A percentile compares a stretch with the other conserved stretches of the same genome.
phyloP scores from a whole-genome alignment of 2,888 invertebrate genomes.

The Metacarcinus magister region DNA sequence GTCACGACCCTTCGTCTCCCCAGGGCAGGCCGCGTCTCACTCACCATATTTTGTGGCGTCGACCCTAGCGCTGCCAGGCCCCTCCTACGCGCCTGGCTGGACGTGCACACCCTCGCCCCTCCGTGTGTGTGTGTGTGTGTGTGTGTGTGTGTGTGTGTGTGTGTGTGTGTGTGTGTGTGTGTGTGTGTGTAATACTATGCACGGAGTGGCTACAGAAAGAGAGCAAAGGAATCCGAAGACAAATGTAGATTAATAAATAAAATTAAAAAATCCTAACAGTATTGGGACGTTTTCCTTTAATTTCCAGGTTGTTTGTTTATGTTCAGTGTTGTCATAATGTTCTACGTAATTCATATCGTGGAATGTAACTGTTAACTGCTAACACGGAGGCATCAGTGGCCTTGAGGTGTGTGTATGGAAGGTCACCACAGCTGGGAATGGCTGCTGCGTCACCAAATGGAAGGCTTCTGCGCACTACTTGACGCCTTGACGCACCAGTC shows the following conservation, averaged over 20 bases:
- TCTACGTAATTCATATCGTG: not conserved
- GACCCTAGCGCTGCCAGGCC: not conserved
- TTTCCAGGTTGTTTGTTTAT: not conserved
- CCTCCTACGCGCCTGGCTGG: not conserved
- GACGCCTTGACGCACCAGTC: too few relatives aligned
- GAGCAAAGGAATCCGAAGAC: not conserved
- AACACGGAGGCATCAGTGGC: not conserved
- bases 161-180: not conserved
- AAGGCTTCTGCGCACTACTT: too few relatives aligned
- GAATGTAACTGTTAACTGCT: not conserved
- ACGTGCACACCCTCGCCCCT: not conserved
- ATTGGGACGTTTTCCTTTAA: not conserved
- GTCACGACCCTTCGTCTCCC: constrained; percentile 26
- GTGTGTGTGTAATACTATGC: not conserved
- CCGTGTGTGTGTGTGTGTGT: constrained; percentile 31
- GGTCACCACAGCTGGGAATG: not conserved
- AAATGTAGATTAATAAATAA: not conserved
- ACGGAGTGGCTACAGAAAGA: not conserved
- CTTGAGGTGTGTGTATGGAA: not conserved
- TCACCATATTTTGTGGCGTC: constrained; percentile 46
- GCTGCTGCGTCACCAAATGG: not conserved
- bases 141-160: not conserved
- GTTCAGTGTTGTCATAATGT: not conserved
- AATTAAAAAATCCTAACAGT: not conserved
- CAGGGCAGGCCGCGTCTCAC: constrained; percentile 30